These are phyloP conservation scores for Sipha maydis DNA, from an alignment of 2,888 invertebrate genomes.

Conservation along the genomic window DNA sequence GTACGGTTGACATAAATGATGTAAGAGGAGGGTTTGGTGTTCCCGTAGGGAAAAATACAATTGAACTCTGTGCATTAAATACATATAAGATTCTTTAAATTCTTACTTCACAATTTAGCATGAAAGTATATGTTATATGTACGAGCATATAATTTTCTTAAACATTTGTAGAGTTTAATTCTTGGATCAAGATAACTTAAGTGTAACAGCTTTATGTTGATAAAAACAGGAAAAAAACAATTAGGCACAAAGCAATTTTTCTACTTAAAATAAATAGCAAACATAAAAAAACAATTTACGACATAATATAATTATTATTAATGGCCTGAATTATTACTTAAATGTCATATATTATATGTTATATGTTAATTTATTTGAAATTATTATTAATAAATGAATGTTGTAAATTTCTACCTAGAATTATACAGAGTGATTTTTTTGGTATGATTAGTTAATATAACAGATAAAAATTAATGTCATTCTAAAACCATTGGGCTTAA, in stretches of 20 bases:
- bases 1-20: constrained; percentile 22
- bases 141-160: not conserved
- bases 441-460: not conserved
- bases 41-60: constrained; percentile 15
- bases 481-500: too few species aligned
- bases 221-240: not conserved
- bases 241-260: not conserved
- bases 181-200: not conserved
- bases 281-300: too few species aligned
- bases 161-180: not conserved
- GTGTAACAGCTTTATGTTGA: not conserved
- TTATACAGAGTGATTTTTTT: not conserved
- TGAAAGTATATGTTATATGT: not conserved
- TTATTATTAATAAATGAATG: too few species aligned
- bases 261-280: too few species aligned
- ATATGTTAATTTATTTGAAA: too few species aligned
- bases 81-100: not conserved
- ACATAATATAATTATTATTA: too few species aligned
- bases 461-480: not conserved
- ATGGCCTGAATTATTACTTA: too few species aligned
- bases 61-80: not conserved
- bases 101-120: not conserved
- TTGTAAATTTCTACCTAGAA: too few species aligned
- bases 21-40: not conserved
- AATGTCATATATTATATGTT: too few species aligned